Conservation (phyloP, 2,888 invertebrate species). For the Heteropelma amictum region DNA sequence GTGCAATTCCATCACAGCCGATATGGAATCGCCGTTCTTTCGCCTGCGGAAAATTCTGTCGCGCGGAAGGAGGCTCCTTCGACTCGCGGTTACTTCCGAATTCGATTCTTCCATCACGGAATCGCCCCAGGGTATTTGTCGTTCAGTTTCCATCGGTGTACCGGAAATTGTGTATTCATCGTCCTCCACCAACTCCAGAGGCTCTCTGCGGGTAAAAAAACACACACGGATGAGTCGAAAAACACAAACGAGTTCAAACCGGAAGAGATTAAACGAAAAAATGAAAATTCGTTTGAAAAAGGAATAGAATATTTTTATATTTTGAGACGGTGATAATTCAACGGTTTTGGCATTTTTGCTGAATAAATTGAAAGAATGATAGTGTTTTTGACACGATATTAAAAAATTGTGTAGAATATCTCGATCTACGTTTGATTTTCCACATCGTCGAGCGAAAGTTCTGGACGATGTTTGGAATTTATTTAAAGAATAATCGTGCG, state of each 20-base stretch:
- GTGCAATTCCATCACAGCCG: conserved; percentile 26
- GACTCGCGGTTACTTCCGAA: background rate
- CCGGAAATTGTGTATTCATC: conserved; percentile 37
- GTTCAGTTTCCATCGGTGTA: background rate
- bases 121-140: conserved; percentile 51
- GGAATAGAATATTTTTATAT: background rate
- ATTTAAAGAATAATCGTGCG: background rate
- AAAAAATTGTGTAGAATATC: too few species aligned
- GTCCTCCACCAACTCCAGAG: conserved; percentile 49
- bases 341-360: too few species aligned
- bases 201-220: conserved; percentile 15
- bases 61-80: conserved; percentile 11
- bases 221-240: too few species aligned
- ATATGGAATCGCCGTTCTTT: conserved; percentile 4
- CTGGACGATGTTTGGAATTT: too few species aligned
- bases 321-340: too few species aligned
- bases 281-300: too few species aligned
- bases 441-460: too few species aligned
- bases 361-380: too few species aligned
- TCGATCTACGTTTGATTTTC: too few species aligned
- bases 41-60: background rate
- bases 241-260: background rate
- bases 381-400: too few species aligned
- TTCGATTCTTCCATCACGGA: conserved; percentile 2
- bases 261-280: too few species aligned